Percentiles rank a stretch among this genome's conserved stretches.
Evolutionary conservation across 2,888 invertebrate species (phyloP).

Genomic region (Apamea sordens): DNA sequence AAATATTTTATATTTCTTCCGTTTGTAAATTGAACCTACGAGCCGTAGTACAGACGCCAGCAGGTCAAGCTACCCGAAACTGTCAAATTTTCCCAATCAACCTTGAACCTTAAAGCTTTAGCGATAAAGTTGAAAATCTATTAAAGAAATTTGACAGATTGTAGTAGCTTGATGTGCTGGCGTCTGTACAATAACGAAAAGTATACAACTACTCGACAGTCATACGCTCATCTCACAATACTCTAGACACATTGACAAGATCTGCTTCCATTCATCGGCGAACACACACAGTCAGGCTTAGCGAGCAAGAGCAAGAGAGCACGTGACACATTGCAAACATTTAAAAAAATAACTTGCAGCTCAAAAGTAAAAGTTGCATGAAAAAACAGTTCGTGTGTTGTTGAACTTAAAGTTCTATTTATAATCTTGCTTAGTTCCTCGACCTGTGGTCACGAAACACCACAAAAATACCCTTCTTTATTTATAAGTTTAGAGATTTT

Average conservation of each 20-base stretch:
- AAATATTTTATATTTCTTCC: background rate
- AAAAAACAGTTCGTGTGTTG: slow-evolving; percentile 13
- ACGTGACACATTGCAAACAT: too few relatives aligned
- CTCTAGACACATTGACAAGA: background rate
- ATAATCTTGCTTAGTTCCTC: background rate
- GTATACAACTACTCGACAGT: background rate
- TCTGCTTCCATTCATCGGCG: background rate
- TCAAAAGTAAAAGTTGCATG: background rate
- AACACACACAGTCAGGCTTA: background rate
- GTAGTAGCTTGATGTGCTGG: too few relatives aligned
- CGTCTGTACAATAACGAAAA: background rate
- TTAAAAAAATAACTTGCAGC: background rate
- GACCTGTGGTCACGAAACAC: background rate
- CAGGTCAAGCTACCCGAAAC: too few relatives aligned
- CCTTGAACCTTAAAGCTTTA: too few relatives aligned
- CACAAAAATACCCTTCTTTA: background rate
- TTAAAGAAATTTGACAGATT: too few relatives aligned
- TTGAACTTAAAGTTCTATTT: background rate
- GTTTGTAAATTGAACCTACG: background rate
- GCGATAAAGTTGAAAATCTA: too few relatives aligned
- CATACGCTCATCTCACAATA: background rate
- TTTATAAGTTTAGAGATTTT: background rate
- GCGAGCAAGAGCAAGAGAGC: background rate
- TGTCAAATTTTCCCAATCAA: too few relatives aligned
- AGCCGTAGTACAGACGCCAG: too few relatives aligned